Evolutionary conservation across 2,888 invertebrate genomes (phyloP).

Genomic region (Lumbricus terrestris): DNA sequence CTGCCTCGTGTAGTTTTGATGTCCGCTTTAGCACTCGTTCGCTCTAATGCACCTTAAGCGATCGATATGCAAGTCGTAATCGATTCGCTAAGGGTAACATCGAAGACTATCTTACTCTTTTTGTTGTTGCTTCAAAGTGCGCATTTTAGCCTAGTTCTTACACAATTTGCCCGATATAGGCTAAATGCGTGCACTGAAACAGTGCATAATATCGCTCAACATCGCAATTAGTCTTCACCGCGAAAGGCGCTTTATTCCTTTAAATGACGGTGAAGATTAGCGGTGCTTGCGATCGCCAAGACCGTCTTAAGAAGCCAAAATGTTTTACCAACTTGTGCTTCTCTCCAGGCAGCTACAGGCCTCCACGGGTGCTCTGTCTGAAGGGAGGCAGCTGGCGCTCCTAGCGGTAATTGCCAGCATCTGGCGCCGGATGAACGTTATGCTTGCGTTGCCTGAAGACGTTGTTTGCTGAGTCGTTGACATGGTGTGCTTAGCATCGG

Average conservation of each 20-base stretch:
- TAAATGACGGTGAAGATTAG: background rate
- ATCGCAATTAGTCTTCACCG: background rate
- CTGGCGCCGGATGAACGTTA: background rate
- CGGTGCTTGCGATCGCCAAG: background rate
- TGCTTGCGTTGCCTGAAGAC: background rate
- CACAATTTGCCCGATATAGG: too few species aligned
- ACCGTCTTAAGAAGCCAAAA: background rate
- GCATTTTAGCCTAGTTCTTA: background rate
- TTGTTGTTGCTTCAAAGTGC: background rate
- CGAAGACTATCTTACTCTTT: background rate
- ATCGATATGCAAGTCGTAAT: background rate
- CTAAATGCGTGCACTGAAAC: background rate
- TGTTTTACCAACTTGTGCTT: background rate
- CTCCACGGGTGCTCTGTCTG: background rate
- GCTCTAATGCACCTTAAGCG: background rate
- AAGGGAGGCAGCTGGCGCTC: background rate
- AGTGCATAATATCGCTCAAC: background rate
- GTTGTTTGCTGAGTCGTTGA: background rate
- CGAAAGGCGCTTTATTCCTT: background rate
- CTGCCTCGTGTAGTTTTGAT: too few species aligned
- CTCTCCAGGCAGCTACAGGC: too few species aligned
- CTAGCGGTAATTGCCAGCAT: background rate
- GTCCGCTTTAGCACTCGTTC: background rate
- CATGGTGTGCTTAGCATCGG: background rate
- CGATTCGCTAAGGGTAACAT: background rate